Evolutionary conservation across 2,797 vertebrate genomes (phyloP).

Genomic region (Dermochelys coriacea): DNA sequence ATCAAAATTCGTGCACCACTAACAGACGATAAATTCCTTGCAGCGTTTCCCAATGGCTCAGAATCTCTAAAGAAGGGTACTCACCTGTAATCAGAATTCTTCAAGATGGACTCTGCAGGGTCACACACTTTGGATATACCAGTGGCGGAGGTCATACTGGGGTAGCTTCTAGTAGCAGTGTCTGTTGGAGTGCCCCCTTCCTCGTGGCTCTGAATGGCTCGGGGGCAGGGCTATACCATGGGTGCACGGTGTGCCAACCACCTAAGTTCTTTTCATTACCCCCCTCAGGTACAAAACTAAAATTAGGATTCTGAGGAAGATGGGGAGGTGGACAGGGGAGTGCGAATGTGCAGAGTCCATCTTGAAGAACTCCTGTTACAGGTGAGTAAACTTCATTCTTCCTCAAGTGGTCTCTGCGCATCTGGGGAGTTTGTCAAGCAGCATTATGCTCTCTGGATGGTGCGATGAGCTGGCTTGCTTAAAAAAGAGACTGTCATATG

Average conservation of each 20-base stretch:
- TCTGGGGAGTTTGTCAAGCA: not conserved
- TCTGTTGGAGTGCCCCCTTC: not conserved
- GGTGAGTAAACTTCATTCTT: not conserved
- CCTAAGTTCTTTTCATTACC: not conserved
- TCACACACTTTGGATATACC: not conserved
- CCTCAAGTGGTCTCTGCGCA: not conserved
- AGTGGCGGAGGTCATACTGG: not conserved
- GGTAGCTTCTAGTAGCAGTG: not conserved
- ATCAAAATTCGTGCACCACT: fast-evolving
- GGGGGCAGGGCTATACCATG: not conserved
- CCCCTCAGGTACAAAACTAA: not conserved
- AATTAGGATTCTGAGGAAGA: fast-evolving
- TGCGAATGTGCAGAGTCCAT: not conserved
- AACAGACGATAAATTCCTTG: not conserved
- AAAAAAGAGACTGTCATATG: not conserved
- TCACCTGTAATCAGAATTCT: not conserved
- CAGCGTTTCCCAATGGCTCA: not conserved
- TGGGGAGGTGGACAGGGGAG: not conserved
- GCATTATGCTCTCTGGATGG: fast-evolving
- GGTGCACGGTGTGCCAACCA: not conserved
- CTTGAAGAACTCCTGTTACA: not conserved
- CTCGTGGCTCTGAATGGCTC: not conserved
- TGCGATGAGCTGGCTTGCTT: fast-evolving
- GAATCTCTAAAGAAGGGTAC: not conserved
- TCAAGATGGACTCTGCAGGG: not conserved